A percentile compares a stretch with the other conserved stretches of the same genome.
These are phyloP conservation scores for Rostratula benghalensis DNA, from an alignment of 2,113 vertebrate species.

Conservation along the genomic window DNA sequence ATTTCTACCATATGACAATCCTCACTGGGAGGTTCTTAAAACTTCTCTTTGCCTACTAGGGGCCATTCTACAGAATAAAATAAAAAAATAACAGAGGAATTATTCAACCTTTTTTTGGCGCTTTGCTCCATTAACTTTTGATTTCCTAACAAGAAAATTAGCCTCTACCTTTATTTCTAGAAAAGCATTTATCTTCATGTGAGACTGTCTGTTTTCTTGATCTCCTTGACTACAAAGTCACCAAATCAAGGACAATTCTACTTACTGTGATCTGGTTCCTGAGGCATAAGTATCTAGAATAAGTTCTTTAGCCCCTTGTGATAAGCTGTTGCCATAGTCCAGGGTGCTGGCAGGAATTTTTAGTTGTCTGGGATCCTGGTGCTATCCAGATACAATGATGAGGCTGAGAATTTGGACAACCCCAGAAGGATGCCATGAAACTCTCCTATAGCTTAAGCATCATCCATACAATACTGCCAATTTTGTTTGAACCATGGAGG, in stretches of 20 bases:
- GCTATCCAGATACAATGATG: neutral
- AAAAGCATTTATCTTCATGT: neutral
- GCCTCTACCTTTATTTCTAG: neutral
- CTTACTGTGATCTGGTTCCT: neutral
- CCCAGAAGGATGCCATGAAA: neutral
- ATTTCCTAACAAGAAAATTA: neutral
- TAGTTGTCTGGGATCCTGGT: neutral
- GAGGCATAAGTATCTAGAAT: neutral
- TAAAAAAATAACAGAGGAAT: neutral
- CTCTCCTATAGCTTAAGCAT: accelerated
- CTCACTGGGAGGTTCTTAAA: neutral
- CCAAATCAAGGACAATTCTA: neutral
- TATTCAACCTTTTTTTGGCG: neutral
- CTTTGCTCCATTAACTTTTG: neutral
- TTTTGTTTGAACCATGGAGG: neutral
- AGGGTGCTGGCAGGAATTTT: neutral
- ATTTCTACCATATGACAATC: neutral
- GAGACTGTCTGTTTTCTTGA: neutral
- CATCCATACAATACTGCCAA: neutral
- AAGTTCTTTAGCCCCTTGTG: neutral
- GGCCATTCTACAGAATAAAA: neutral
- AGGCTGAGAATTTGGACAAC: neutral
- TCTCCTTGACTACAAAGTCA: neutral
- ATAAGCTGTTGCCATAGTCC: neutral
- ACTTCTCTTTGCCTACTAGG: neutral